Evolutionary conservation across 2,888 invertebrate species (phyloP).

Genomic region (Lagria hirta): DNA sequence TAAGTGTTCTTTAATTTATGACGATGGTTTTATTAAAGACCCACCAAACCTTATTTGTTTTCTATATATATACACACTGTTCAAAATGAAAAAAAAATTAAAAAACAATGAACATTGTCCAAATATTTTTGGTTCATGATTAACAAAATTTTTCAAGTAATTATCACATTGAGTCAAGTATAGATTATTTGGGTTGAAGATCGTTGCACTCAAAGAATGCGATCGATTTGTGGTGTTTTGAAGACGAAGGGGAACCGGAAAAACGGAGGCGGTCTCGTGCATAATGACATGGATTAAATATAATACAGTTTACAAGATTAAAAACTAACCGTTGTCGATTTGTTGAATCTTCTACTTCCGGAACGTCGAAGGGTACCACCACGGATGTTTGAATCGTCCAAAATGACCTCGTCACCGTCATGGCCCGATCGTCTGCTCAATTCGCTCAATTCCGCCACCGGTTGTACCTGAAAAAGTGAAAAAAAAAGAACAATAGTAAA

Average conservation of each 20-base stretch:
- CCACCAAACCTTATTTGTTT: too few relatives aligned
- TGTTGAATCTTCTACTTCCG: slow-evolving; percentile 77
- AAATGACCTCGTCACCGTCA: slow-evolving; percentile 67
- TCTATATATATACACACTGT: too few relatives aligned
- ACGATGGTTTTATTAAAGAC: too few relatives aligned
- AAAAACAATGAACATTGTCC: too few relatives aligned
- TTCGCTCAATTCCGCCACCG: slow-evolving; percentile 90
- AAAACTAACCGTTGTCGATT: slow-evolving; percentile 61
- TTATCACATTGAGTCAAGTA: slow-evolving; percentile 2
- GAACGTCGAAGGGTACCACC: slow-evolving; percentile 81
- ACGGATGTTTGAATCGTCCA: slow-evolving; percentile 67
- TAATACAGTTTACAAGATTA: neutral
- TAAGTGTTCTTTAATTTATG: too few relatives aligned
- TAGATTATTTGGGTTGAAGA: slow-evolving; percentile 19
- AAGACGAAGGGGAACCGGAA: neutral
- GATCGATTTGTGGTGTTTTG: slow-evolving; percentile 7
- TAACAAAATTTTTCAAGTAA: too few relatives aligned
- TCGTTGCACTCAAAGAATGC: slow-evolving; percentile 21
- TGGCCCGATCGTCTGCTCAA: slow-evolving; percentile 74
- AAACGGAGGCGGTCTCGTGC: slow-evolving; percentile 4
- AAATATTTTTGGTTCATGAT: too few relatives aligned
- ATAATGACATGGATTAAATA: neutral
- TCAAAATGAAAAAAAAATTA: too few relatives aligned
- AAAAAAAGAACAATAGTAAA: slow-evolving; percentile 3
- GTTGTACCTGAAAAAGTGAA: slow-evolving; percentile 73